Percentiles rank a stretch among this genome's conserved stretches.
Evolutionary conservation across 2,797 vertebrate species (phyloP).

Genomic region (Pristis pectinata): DNA sequence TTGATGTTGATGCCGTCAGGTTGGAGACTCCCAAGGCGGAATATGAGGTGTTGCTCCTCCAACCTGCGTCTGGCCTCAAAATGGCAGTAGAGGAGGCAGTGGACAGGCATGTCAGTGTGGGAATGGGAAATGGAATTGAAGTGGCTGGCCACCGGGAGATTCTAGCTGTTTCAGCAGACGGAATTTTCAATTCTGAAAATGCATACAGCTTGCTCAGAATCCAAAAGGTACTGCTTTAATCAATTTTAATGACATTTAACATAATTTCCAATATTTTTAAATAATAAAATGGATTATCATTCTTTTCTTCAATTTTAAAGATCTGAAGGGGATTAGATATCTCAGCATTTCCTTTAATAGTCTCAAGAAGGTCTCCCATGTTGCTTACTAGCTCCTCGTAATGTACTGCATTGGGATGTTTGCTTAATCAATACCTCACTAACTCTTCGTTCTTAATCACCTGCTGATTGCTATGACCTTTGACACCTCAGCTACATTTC

Average conservation of each 20-base stretch:
- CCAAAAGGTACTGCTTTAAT: neutral
- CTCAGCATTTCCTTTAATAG: neutral
- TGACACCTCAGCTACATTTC: neutral
- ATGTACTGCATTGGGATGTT: neutral
- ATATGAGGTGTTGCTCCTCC: no score
- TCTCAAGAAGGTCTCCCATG: neutral
- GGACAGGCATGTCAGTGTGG: no score
- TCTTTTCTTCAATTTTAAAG: neutral
- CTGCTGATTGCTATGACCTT: neutral
- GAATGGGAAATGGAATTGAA: no score
- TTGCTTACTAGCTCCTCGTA: neutral
- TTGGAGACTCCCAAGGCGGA: no score
- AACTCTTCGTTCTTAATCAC: neutral
- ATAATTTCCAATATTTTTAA: no score
- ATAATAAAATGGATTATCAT: neutral
- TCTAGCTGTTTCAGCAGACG: no score
- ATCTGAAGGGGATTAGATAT: neutral
- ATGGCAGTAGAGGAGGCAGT: no score
- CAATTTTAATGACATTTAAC: no score
- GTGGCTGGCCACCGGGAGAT: no score
- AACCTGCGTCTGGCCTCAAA: no score
- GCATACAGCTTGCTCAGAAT: neutral
- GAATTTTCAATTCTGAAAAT: no score
- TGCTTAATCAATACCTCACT: neutral
- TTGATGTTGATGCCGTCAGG: no score